Percentiles rank a stretch among this genome's conserved stretches.
phyloP scores from a whole-genome alignment of 1,140 invertebrate species.

The Drosophila lacteicornis region DNA sequence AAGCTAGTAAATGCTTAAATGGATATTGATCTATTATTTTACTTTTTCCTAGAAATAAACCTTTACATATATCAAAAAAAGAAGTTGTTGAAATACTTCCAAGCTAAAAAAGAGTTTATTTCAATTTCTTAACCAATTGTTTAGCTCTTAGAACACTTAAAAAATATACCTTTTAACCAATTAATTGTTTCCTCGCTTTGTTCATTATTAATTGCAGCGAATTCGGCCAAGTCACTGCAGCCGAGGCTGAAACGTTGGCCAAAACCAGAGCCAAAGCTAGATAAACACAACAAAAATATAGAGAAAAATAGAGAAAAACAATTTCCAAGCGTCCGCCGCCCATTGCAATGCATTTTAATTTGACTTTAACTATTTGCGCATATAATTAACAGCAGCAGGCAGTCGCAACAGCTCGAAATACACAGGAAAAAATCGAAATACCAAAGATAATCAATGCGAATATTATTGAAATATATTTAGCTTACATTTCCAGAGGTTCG shows the following conservation, averaged over 20 bases:
- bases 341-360: constrained; percentile 71
- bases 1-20: background rate
- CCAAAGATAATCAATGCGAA: too few species aligned
- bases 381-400: constrained; percentile 59
- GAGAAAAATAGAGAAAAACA: constrained; percentile 10
- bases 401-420: constrained; percentile 7
- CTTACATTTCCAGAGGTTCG: too few species aligned
- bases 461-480: background rate
- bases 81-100: too few species aligned
- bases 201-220: constrained; percentile 10
- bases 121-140: too few species aligned
- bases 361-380: constrained; percentile 76
- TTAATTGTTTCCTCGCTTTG: constrained; percentile 10
- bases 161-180: background rate
- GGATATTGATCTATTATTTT: too few species aligned
- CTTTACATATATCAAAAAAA: too few species aligned
- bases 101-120: too few species aligned
- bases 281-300: constrained; percentile 1
- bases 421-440: background rate
- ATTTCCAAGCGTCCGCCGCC: constrained; percentile 33
- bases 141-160: background rate
- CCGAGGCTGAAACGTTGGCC: constrained; percentile 14
- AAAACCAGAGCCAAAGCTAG: constrained; percentile 15
- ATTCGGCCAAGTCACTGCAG: constrained; percentile 8
- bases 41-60: too few species aligned